phyloP scores from a whole-genome alignment of 2,888 invertebrate genomes.

The Xestobium rufovillosum region DNA sequence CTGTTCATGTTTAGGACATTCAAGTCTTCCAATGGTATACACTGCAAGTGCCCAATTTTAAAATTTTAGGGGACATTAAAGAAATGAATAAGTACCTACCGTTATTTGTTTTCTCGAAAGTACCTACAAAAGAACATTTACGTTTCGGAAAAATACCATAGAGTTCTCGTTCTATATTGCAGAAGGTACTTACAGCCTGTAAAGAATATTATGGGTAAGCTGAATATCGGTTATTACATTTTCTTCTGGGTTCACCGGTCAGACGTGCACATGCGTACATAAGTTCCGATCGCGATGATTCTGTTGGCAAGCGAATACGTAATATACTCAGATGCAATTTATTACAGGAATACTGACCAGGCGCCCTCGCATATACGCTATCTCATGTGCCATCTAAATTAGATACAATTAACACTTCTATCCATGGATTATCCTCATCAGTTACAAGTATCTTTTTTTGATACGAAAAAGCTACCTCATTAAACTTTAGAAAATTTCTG shows the following conservation, averaged over 20 bases:
- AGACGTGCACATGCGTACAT: conserved; percentile 20
- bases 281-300: conserved; percentile 20
- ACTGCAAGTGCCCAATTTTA: too few species aligned
- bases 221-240: too few species aligned
- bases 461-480: conserved; percentile 15
- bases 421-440: conserved; percentile 24
- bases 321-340: conserved; percentile 32
- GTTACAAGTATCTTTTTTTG: conserved; percentile 17
- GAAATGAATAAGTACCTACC: too few species aligned
- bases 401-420: conserved; percentile 37
- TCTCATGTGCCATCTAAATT: conserved; percentile 35
- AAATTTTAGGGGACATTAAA: too few species aligned
- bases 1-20: too few species aligned
- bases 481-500: conserved; percentile 18
- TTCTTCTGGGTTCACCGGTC: conserved; percentile 12
- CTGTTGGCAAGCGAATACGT: conserved; percentile 25
- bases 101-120: too few species aligned
- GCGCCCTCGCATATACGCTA: conserved; percentile 32
- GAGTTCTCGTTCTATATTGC: too few species aligned
- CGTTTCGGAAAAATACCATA: too few species aligned
- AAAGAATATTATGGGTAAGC: too few species aligned
- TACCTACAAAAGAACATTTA: too few species aligned
- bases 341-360: conserved; percentile 30
- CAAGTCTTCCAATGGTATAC: too few species aligned
- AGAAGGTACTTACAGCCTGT: too few species aligned